Conservation (phyloP, 2,888 invertebrate genomes). For the Cinara cedri region DNA sequence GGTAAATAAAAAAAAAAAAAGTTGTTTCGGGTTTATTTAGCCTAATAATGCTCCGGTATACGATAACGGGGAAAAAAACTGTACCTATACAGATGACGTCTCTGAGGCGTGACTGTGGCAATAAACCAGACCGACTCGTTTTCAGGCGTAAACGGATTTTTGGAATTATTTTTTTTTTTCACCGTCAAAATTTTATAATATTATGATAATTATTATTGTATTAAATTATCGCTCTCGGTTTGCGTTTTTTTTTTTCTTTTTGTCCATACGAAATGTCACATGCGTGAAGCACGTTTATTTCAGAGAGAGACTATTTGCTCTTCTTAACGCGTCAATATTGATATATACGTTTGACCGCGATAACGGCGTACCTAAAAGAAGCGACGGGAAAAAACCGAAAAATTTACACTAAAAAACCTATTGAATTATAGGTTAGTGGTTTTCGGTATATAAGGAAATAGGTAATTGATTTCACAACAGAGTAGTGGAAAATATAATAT, state of each 20-base stretch:
- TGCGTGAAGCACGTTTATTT: slow-evolving; percentile 49
- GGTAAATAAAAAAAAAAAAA: no score
- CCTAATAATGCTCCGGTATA: slow-evolving; percentile 36
- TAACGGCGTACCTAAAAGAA: slow-evolving; percentile 7
- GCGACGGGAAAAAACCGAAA: background rate
- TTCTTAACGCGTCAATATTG: background rate
- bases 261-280: slow-evolving; percentile 36
- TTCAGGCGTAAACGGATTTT: slow-evolving; percentile 1
- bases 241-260: slow-evolving; percentile 16
- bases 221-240: slow-evolving; percentile 4
- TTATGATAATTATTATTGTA: slow-evolving; percentile 36
- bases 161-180: background rate
- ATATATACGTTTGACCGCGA: slow-evolving; percentile 33
- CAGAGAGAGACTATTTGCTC: background rate
- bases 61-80: slow-evolving; percentile 31
- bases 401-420: background rate
- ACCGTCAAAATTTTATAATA: slow-evolving; percentile 29
- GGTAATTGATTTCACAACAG: background rate
- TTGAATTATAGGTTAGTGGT: background rate
- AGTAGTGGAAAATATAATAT: background rate
- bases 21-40: slow-evolving; percentile 39
- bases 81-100: background rate
- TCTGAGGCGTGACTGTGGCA: slow-evolving; percentile 36
- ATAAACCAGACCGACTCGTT: slow-evolving; percentile 48
- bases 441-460: background rate